Percentiles rank a stretch among this genome's conserved stretches.
Evolutionary conservation across 2,888 invertebrate species (phyloP).

Genomic region (Cyaniris semiargus): DNA sequence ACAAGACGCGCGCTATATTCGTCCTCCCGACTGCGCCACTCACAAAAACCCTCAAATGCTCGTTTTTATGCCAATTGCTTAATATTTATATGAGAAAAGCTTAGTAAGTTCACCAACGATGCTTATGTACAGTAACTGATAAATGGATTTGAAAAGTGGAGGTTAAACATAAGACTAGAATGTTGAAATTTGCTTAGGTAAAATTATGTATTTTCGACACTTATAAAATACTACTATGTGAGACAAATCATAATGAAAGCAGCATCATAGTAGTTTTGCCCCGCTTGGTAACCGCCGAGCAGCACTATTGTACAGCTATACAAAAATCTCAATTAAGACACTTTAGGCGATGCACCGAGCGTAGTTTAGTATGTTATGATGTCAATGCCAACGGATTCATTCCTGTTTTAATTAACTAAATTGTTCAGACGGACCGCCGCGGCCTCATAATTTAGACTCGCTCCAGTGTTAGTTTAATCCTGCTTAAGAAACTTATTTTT

Average conservation of each 20-base stretch:
- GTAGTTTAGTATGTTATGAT: constrained; percentile 27
- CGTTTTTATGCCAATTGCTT: constrained; percentile 19
- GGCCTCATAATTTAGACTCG: constrained; percentile 26
- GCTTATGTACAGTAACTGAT: too few species aligned
- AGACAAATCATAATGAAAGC: too few species aligned
- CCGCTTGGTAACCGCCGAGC: background rate
- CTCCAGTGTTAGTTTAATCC: constrained; percentile 19
- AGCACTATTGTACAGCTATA: background rate
- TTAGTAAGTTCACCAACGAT: background rate
- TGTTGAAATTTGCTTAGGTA: too few species aligned
- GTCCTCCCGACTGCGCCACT: constrained; percentile 28
- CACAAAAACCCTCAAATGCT: constrained; percentile 31
- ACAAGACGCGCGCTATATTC: constrained; percentile 33
- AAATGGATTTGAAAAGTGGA: too few species aligned
- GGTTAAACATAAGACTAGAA: too few species aligned
- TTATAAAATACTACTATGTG: too few species aligned
- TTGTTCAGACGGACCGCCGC: constrained; percentile 24
- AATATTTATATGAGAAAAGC: background rate
- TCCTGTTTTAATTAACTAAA: constrained; percentile 30
- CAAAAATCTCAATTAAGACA: background rate
- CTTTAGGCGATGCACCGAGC: background rate
- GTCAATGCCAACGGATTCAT: constrained; percentile 31
- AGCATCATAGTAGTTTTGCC: background rate
- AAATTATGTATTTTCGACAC: too few species aligned
- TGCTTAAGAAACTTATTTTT: constrained; percentile 15